Evolutionary conservation across 2,888 invertebrate genomes (phyloP).

Genomic region (Drosophila demipolita): DNA sequence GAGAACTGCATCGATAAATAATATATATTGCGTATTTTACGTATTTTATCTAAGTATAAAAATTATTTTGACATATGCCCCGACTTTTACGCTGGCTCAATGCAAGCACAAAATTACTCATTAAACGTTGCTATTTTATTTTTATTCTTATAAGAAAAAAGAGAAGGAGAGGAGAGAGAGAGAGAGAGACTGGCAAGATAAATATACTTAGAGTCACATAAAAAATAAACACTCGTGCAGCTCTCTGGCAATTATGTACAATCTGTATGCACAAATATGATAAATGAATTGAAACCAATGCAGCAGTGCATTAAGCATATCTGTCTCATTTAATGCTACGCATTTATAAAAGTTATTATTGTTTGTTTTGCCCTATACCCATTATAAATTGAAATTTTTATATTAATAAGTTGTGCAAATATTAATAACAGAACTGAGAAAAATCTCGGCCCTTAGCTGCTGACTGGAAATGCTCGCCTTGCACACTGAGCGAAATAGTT

Average conservation of each 20-base stretch:
- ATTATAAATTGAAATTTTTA: neutral
- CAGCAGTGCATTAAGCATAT: slow-evolving; percentile 1
- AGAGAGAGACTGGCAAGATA: neutral
- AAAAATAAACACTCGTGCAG: neutral
- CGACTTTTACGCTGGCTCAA: neutral
- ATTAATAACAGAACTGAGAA: neutral
- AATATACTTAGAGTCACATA: neutral
- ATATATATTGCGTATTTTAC: neutral
- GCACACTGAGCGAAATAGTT: neutral
- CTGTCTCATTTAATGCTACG: slow-evolving; percentile 2
- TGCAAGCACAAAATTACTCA: neutral
- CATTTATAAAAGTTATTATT: neutral
- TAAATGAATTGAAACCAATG: slow-evolving; percentile 3
- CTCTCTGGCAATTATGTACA: slow-evolving; percentile 3
- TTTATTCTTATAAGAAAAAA: neutral
- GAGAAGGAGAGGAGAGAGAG: neutral
- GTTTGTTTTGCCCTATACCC: neutral
- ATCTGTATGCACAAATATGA: slow-evolving; percentile 4
- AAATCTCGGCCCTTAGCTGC: neutral
- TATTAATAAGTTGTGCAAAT: neutral
- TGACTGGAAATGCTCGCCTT: neutral
- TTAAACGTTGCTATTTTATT: neutral
- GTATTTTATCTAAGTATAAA: neutral
- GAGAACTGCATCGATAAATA: neutral
- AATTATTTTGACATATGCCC: neutral